A percentile compares a stretch with the other conserved stretches of the same genome.
Evolutionary conservation across 2,888 invertebrate genomes (phyloP).

Genomic region (Eristalis pertinax): DNA sequence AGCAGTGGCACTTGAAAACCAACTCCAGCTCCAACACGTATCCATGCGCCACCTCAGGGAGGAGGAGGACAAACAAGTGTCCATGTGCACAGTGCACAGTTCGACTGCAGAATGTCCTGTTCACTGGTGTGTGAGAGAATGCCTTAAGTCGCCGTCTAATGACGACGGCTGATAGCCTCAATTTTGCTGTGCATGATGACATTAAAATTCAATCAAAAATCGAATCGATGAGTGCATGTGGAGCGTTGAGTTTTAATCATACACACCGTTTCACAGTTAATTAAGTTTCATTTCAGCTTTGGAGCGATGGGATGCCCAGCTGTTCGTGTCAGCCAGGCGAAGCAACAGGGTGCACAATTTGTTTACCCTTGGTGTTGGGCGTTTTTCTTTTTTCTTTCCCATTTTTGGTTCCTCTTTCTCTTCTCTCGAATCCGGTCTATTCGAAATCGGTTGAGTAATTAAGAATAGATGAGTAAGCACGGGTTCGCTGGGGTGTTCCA

Average conservation of each 20-base stretch:
- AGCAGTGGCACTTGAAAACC: constrained; percentile 12
- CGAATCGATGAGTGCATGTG: constrained; percentile 52
- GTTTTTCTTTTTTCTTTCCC: constrained; percentile 22
- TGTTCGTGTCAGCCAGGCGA: constrained; percentile 8
- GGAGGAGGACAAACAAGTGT: not conserved
- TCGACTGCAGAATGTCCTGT: not conserved
- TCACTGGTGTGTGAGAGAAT: not conserved
- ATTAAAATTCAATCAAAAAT: constrained; percentile 68
- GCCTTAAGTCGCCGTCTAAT: constrained; percentile 15
- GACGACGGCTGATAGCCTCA: constrained; percentile 29
- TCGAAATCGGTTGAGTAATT: constrained; percentile 13
- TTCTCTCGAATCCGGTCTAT: constrained; percentile 1
- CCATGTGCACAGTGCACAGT: too few relatives aligned
- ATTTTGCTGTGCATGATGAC: constrained; percentile 53
- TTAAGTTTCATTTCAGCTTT: constrained; percentile 57
- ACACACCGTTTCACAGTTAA: constrained; percentile 64
- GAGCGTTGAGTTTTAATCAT: constrained; percentile 59
- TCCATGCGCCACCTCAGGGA: not conserved
- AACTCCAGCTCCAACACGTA: constrained; percentile 1
- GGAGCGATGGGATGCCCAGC: not conserved
- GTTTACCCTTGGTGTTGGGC: not conserved
- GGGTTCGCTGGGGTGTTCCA: constrained; percentile 16
- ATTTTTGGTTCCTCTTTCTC: not conserved
- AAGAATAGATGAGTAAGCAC: constrained; percentile 48
- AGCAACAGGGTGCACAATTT: constrained; percentile 36